Base-by-base conservation (phyloP, 1,140 invertebrate species). In the Caerostris darwini region DNA sequence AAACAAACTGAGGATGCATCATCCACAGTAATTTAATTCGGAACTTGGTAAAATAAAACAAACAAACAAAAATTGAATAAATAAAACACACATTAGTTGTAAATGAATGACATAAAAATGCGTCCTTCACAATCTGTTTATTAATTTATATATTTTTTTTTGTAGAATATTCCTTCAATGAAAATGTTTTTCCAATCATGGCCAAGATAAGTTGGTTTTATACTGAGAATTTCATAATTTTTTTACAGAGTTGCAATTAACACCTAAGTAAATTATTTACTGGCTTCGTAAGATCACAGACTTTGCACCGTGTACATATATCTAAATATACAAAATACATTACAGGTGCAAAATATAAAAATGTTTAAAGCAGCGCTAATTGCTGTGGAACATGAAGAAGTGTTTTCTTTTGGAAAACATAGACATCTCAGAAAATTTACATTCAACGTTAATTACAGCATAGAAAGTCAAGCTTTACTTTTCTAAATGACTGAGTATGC, bases 261-360 rank as follows among this genome's bases (percentile, higher is more conserved):
- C 86, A 88, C 53, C 69, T 94, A 88, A n/a, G 64, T 92, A 92
- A 61, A 89, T 69, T 93, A 71, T 93, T 87, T 94, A 94, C 92
- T 94, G 92, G 92, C 92, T 77, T 94, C 64, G 69, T 81, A 94
- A 81, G 92, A 94, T 94, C 92, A 94, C 85, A 93, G 85, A 87
- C 92, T 92, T 91, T 94, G 92, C 92, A 94, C 86, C 92, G 19
- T 69, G 83, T 71, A 59, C 81, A 71, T 77, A 34, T 34, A 71
- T 83, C 92, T 86, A 93, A 57, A 93, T 87, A 93, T 93, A 93
- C 82, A 93, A 93, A 93, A 93, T 93, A 93, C 83, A 93, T 92
- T 19, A 69, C 34, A 87, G 92, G 83, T 93, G 92, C 67, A 94
- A 94, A 94, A 88, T 94, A 94, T 94, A 93, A 81, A 86, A 93